Base-by-base conservation (phyloP, 2,888 invertebrate species). In the Dichetophora obliterata region DNA sequence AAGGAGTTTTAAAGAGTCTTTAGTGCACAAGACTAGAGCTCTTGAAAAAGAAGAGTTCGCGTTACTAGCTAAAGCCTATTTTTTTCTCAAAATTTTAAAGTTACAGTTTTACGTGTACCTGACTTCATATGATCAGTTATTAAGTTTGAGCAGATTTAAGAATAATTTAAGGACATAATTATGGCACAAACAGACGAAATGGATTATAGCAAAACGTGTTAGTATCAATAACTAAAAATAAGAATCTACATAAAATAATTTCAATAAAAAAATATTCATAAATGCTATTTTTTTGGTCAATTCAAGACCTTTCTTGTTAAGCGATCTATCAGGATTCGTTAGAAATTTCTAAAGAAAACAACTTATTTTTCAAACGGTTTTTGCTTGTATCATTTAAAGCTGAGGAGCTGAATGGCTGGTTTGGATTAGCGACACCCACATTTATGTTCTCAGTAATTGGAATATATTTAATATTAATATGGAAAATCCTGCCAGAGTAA, bases 391-490 rank as follows among this genome's bases (percentile, higher is more conserved):
- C 14, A 43, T 43, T 43, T 43, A 16, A 63, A 82, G 82, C 75
- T 24, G 48, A 59, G 1, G 78, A 79, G 50, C 11, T 69, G 1
- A 54, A 78, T 3, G 71, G 63, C 1, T 76, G 77, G 77, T 75
- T 79, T 50, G 78, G 75, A 14, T 69, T 79, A n/a, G 2, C 54
- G 0, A 59, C 81, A 48, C 83, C 85, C 5, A 72, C 77, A 74
- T 83, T 86, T 77, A 80, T 86, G 79, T 2, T 83, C 3, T 3
- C 61, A 24, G 75, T 83, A 3, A 68, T 88, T 65, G 69, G 52
- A 0, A 0, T 79, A n/a, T 89, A 89, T 81, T 80, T 88, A 69
- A 16, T 83, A 24, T 43, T 83, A 11, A 80, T 88, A 9, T 81
- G 80, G 5, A 57, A 80, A 75, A 50, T 82, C 24, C 82, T 80